Base-by-base conservation (phyloP, 1,140 invertebrate species). In the Batillaria attramentaria region DNA sequence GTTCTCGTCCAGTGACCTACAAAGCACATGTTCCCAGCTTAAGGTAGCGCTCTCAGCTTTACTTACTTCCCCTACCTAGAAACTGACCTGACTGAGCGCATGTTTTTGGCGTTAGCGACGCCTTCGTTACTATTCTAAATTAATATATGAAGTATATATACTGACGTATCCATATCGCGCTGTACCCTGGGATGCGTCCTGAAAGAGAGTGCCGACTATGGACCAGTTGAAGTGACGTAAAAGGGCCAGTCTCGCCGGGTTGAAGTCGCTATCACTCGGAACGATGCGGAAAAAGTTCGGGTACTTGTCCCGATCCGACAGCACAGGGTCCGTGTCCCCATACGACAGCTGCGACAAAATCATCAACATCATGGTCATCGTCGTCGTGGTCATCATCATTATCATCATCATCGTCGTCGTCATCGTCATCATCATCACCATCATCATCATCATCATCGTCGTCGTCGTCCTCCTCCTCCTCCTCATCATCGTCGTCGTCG, bases 271-370 rank as follows among this genome's bases (percentile, higher is more conserved):
- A 66, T 90, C 89, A 70, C 87, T 86, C 1, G 86, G 88, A 57
- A 90, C 86, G 43, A 85, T 89, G 78, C 89, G 87, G 85, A 84
- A 99, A 92, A 98, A 98, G 91, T 98, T 99, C 3, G 96, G 97
- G 90, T 97, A 99, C 78, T 95, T 96, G 80, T 96, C 94, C 54
- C 85, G 72, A 86, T 95, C 96, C 0, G 97, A 97, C 91, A 99
- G 98, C 95, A 98, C 98, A 1, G 98, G 98, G 92, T 99, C 97
- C 24, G 97, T 99, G 91, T 99, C 98, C 3, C 97, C 98, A 90
- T 99, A 99, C 2, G 97, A 98, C 35, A 99, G 92, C 95, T 99
- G 93, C 13, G 93, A 72, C 65, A n/a, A 16, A 16, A n/a, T n/a
- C n/a, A n/a, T n/a, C 2, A 2, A 16, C n/a, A 54, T n/a, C n/a